Percentiles rank a stretch among this genome's conserved stretches.
These are phyloP conservation scores for Pycnonotus jocosus DNA, from an alignment of 2,113 vertebrate species.

Conservation along the genomic window DNA sequence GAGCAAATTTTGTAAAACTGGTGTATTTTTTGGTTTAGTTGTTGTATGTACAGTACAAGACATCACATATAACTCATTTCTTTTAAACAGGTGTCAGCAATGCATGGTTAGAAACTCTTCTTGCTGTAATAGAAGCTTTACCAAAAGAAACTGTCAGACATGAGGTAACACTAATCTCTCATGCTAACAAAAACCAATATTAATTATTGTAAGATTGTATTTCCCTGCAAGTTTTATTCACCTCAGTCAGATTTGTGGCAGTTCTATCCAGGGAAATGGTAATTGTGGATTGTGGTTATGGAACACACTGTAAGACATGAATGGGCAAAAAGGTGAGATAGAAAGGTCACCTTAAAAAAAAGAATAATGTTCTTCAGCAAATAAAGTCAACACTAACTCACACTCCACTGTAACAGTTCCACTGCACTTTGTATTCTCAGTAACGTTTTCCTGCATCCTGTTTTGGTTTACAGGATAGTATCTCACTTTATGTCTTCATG, in stretches of 20 bases:
- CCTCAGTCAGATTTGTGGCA: background rate
- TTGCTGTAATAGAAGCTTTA: conserved; percentile 85
- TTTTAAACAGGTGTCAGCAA: conserved; percentile 84
- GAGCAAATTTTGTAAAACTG: background rate
- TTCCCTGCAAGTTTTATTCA: background rate
- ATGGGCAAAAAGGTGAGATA: background rate
- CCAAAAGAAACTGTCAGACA: conserved; percentile 91
- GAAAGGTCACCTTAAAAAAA: background rate
- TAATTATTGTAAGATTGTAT: background rate
- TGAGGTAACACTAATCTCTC: conserved; percentile 77
- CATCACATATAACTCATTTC: background rate
- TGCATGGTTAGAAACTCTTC: conserved; percentile 91
- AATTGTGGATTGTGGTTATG: background rate
- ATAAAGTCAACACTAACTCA: background rate
- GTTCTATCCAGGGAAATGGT: background rate
- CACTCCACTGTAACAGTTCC: background rate
- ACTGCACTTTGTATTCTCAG: background rate
- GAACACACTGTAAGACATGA: background rate
- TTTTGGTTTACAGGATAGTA: background rate
- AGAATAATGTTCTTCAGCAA: background rate
- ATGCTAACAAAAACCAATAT: background rate
- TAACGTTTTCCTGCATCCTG: background rate
- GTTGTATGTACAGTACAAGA: background rate
- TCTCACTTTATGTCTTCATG: background rate
- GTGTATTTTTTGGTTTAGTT: background rate